Conservation (phyloP, 1,140 invertebrate species). For the Cylas formicarius region DNA sequence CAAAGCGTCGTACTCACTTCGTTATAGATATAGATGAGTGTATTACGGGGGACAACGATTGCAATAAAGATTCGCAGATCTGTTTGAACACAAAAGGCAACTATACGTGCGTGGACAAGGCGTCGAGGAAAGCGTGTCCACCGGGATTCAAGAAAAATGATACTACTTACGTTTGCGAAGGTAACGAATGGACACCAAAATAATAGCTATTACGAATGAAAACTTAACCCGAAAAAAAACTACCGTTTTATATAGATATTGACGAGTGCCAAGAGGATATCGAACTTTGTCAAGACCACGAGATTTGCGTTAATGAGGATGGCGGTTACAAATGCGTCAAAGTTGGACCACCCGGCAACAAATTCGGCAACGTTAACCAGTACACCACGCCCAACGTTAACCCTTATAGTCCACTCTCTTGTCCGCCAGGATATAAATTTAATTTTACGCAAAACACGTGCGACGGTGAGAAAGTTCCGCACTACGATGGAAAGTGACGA, state of each 20-base stretch:
- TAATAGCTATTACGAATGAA: not conserved
- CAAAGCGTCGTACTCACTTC: not conserved
- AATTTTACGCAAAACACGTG: constrained; percentile 32
- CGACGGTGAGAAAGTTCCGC: constrained; percentile 35
- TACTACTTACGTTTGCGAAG: constrained; percentile 45
- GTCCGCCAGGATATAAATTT: constrained; percentile 35
- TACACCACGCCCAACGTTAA: constrained; percentile 6
- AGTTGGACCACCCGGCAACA: constrained; percentile 29
- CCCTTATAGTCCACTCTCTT: constrained; percentile 40
- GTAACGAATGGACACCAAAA: constrained; percentile 27
- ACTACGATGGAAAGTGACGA: no score
- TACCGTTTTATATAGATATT: constrained; percentile 54
- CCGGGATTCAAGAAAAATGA: constrained; percentile 60
- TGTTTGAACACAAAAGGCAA: constrained; percentile 65
- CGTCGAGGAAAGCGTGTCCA: constrained; percentile 52
- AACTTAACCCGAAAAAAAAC: not conserved
- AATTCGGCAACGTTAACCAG: constrained; percentile 4
- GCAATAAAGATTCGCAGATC: constrained; percentile 53
- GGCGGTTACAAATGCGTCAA: constrained; percentile 64
- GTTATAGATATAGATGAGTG: constrained; percentile 68
- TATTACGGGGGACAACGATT: constrained; percentile 49
- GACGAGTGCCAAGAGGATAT: constrained; percentile 63
- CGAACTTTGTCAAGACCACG: constrained; percentile 55
- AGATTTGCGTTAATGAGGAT: constrained; percentile 62
- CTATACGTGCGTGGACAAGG: constrained; percentile 57